phyloP scores from a whole-genome alignment of 2,797 vertebrate species.

The Brotula barbata region DNA sequence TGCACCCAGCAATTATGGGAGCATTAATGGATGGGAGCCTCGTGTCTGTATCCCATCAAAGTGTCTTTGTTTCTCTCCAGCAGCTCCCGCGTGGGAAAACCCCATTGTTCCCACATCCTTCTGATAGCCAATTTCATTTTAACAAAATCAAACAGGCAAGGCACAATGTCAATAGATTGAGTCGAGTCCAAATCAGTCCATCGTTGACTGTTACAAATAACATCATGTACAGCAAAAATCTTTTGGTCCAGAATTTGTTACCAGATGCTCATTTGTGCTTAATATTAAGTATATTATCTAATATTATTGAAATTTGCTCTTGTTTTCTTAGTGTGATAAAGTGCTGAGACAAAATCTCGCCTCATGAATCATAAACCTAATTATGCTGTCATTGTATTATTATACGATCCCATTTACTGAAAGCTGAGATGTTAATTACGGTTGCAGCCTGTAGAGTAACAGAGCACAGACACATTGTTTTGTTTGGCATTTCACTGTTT shows the following conservation, averaged over 20 bases:
- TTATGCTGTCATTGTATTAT: constrained; percentile 45
- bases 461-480: background rate
- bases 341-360: constrained; percentile 13
- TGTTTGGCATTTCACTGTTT: background rate
- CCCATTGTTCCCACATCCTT: constrained; percentile 51
- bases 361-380: constrained; percentile 54
- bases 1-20: constrained; percentile 64
- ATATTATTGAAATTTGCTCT: too few relatives aligned
- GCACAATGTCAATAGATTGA: constrained; percentile 15
- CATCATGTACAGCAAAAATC: background rate
- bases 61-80: constrained; percentile 67
- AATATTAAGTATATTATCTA: background rate
- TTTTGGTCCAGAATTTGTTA: too few relatives aligned
- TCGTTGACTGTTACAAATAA: constrained; percentile 11
- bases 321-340: background rate
- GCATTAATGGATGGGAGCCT: constrained; percentile 68
- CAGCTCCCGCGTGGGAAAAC: constrained; percentile 57
- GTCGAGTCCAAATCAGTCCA: constrained; percentile 27
- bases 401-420: constrained; percentile 44
- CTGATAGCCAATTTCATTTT: constrained; percentile 31
- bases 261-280: background rate
- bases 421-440: constrained; percentile 24
- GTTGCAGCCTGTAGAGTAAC: constrained; percentile 10
- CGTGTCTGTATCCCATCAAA: constrained; percentile 56
- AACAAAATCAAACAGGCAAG: constrained; percentile 36